Conservation (phyloP, 2,888 invertebrate genomes). For the Patella depressa region DNA sequence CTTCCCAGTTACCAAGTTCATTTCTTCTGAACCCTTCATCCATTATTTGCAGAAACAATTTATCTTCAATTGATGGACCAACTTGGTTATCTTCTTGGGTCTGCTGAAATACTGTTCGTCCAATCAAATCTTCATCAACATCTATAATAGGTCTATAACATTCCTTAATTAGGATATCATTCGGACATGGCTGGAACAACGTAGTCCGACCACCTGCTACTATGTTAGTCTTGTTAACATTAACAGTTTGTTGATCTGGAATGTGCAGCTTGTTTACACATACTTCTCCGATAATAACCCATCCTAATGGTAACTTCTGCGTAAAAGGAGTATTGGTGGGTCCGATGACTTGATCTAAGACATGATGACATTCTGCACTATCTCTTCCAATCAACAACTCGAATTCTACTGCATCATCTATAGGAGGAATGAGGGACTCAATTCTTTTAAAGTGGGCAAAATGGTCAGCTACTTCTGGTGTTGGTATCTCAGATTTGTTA, state of each 20-base stretch:
- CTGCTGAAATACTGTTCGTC: constrained; percentile 13
- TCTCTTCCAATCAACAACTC: constrained; percentile 5
- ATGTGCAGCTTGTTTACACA: not conserved
- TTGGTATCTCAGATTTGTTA: constrained; percentile 32
- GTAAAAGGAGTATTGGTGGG: constrained; percentile 10
- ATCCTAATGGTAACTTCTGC: constrained; percentile 12
- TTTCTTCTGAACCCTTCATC: constrained; percentile 18
- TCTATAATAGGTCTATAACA: not conserved
- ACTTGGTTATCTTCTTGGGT: constrained; percentile 27
- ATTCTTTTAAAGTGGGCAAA: constrained; percentile 24
- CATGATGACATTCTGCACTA: constrained; percentile 6
- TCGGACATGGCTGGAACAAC: not conserved
- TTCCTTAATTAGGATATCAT: not conserved
- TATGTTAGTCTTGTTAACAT: constrained; percentile 11
- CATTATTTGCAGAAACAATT: constrained; percentile 28
- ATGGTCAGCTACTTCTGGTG: constrained; percentile 27
- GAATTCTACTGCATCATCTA: constrained; percentile 1
- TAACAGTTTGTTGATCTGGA: constrained; percentile 3
- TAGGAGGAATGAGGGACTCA: not conserved
- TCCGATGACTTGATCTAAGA: constrained; percentile 12
- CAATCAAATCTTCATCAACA: not conserved
- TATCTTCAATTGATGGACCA: constrained; percentile 30
- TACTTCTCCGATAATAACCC: constrained; percentile 4
- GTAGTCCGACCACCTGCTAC: not conserved
- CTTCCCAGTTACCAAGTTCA: constrained; percentile 22